Percentiles rank a stretch among this genome's conserved stretches.
phyloP scores from a whole-genome alignment of 2,797 vertebrate species.

The Hypotaenidia okinawae region DNA sequence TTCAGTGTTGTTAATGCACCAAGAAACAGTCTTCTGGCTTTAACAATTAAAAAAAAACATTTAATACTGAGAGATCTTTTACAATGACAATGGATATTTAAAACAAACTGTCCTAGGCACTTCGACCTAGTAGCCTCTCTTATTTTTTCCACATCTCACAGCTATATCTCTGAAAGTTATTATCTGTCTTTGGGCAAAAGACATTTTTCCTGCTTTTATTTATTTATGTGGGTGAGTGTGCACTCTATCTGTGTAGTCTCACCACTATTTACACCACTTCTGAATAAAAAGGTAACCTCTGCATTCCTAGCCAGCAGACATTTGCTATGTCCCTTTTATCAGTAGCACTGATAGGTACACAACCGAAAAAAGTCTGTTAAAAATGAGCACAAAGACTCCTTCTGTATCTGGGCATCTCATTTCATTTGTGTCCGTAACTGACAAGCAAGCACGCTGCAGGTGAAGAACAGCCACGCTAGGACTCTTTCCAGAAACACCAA shows the following conservation, averaged over 20 bases:
- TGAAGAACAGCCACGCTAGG: background rate
- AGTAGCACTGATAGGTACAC: background rate
- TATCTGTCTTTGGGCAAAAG: background rate
- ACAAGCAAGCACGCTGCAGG: rapidly evolving
- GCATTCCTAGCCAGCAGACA: background rate
- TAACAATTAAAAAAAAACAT: background rate
- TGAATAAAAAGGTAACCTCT: background rate
- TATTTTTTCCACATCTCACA: background rate
- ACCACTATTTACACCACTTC: background rate
- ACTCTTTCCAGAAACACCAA: background rate
- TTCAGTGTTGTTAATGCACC: background rate
- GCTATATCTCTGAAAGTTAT: background rate
- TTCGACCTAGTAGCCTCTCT: background rate
- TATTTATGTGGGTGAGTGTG: too few relatives aligned
- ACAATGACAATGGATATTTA: background rate
- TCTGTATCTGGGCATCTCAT: background rate
- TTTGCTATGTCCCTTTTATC: background rate
- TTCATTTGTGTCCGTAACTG: background rate
- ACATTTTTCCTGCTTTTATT: background rate
- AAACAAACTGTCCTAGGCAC: background rate
- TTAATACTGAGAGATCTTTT: background rate
- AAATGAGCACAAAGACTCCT: background rate
- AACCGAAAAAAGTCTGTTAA: background rate
- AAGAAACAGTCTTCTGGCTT: background rate
- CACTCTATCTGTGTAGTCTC: background rate